These are phyloP conservation scores for Platyrinchus mystaceus DNA, from an alignment of 2,797 vertebrate species.

Conservation along the genomic window DNA sequence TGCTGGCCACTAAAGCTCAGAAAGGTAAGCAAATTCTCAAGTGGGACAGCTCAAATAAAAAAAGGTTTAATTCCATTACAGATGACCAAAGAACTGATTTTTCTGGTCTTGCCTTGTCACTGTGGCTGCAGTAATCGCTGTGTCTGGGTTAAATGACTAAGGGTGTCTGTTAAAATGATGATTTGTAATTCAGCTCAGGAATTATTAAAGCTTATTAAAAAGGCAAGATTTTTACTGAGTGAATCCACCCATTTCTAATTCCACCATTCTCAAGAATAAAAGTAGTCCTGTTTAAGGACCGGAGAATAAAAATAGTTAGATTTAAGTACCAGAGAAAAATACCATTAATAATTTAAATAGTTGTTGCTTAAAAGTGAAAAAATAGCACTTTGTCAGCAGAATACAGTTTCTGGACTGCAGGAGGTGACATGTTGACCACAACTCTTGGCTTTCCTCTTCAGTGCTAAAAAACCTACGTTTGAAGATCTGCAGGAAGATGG, in stretches of 20 bases:
- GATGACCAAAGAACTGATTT: not conserved
- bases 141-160: not conserved
- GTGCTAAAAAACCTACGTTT: accelerated
- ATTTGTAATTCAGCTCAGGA: not conserved
- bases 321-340: not conserved
- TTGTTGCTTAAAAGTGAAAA: not conserved
- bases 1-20: not conserved
- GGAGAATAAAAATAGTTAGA: not conserved
- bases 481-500: not conserved
- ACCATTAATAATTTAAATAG: not conserved
- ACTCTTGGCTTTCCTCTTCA: not conserved
- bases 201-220: not conserved
- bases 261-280: not conserved
- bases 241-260: not conserved
- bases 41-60: not conserved
- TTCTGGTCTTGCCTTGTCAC: not conserved
- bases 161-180: not conserved
- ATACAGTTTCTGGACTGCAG: not conserved
- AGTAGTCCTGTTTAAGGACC: not conserved
- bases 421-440: not conserved
- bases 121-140: not conserved
- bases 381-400: not conserved
- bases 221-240: not conserved
- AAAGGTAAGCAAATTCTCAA: not conserved
- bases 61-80: not conserved